Conservation (phyloP, 2,888 invertebrate species). For the Lycocerus yunnanus region DNA sequence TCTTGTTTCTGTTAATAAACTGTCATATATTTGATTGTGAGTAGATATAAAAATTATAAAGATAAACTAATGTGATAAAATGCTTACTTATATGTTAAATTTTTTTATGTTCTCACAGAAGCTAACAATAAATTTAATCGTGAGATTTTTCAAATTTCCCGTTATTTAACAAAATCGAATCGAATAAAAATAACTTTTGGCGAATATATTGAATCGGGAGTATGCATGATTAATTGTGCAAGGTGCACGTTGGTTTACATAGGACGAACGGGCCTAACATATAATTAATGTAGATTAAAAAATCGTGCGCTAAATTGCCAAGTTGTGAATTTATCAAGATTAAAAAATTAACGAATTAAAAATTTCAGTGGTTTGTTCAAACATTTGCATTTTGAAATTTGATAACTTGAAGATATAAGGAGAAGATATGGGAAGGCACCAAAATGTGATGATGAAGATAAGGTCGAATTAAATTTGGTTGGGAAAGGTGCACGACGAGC, state of each 20-base stretch:
- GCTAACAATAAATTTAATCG: constrained; percentile 1
- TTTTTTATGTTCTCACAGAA: background rate
- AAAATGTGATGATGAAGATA: background rate
- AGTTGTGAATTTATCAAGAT: background rate
- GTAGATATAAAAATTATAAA: constrained; percentile 14
- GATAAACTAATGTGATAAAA: constrained; percentile 9
- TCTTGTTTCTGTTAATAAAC: constrained; percentile 27
- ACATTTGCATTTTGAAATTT: background rate
- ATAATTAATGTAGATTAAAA: background rate
- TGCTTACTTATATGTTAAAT: constrained; percentile 7
- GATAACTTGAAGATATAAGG: background rate
- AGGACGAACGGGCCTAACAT: background rate
- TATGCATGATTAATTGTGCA: background rate
- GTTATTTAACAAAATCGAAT: background rate
- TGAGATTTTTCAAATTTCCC: background rate
- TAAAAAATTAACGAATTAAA: background rate
- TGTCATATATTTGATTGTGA: constrained; percentile 26
- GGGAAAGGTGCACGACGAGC: background rate
- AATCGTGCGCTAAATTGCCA: background rate
- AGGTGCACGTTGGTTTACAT: background rate
- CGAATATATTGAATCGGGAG: background rate
- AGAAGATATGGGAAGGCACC: background rate
- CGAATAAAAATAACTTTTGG: background rate
- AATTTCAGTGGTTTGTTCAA: background rate
- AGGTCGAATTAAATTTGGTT: background rate